Evolutionary conservation across 2,113 vertebrate genomes (phyloP), one percentile per base, ranked within the genome.

Genomic region (Macquaria ambigua): DNA sequence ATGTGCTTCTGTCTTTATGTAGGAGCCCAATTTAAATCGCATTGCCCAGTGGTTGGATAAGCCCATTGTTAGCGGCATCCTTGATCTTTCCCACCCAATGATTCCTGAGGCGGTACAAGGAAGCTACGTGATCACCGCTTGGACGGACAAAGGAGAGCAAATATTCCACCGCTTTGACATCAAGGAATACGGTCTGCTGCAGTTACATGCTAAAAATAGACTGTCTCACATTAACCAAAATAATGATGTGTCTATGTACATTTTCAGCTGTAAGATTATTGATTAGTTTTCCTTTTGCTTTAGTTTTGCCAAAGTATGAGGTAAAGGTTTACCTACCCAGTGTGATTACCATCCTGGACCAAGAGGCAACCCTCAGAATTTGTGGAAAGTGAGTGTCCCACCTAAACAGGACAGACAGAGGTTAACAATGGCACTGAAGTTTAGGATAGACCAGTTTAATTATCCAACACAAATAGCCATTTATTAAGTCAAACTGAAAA

Each of bases 281-380:
- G 1, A 62, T 48, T 62, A 9, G 52, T 5, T 79, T 70, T 37
- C 6, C 8, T 79, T 79, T 43, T 67, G 16, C 69, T 90, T 78
- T 72, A 96, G 95, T 96, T 86, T 84, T 96, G 74, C 96, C 95
- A n/a, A 96, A 95, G 76, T 96, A 89, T 92, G 95, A 96, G 31
- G 94, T 96, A 0, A 95, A 62, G 11, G 73, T 95, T 8, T 15
- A 91, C 18, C 83, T 95, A 73, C 95, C 96, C 28, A 48, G 50
- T 2, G 74, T 94, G 58, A 89, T 96, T 1, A 92, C 89, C 53
- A 83, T 93, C 74, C 53, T 92, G 86, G 94, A 96, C 73, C n/a
- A 53, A 10, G 59, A 94, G 31, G 89, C 82, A 10, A 83, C 48
- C 0, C 3, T 96, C 1, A 92, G 59, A 79, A 79, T 96, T 18